phyloP scores from a whole-genome alignment of 1,140 invertebrate genomes.

The Olivierus martensii region DNA sequence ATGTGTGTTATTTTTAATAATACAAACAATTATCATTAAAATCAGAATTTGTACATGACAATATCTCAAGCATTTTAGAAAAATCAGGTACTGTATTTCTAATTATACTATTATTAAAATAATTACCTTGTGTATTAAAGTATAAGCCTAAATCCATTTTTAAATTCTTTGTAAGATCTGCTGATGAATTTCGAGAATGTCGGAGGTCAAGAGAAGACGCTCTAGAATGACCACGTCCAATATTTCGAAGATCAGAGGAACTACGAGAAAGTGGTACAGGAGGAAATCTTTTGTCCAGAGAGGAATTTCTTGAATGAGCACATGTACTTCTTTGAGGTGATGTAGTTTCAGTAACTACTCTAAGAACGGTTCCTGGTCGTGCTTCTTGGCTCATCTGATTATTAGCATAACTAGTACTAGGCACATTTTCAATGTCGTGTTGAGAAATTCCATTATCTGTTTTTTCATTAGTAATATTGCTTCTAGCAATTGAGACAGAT shows the following conservation, averaged over 20 bases:
- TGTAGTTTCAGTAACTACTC: constrained; percentile 4
- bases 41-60: too few species aligned
- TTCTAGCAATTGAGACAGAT: too few species aligned
- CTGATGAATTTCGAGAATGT: constrained; percentile 59
- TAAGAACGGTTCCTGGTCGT: constrained; percentile 10
- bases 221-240: constrained; percentile 49
- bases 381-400: constrained; percentile 1
- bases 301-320: constrained; percentile 57
- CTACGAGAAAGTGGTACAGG: constrained; percentile 23
- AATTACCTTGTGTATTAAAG: constrained; percentile 16
- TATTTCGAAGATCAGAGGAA: constrained; percentile 20
- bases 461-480: too few species aligned
- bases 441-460: background rate
- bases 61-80: too few species aligned
- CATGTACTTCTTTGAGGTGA: constrained; percentile 6
- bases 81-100: too few species aligned
- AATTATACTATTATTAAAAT: too few species aligned
- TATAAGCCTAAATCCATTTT: constrained; percentile 16
- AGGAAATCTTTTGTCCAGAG: constrained; percentile 52
- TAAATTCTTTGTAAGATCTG: constrained; percentile 56
- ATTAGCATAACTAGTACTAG: background rate
- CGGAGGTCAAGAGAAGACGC: constrained; percentile 55
- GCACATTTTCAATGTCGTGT: background rate
- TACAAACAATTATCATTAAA: too few species aligned
- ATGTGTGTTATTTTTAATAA: too few species aligned